A percentile compares a stretch with the other conserved stretches of the same genome.
These are phyloP conservation scores for Ginglymostoma cirratum DNA, from an alignment of 2,113 vertebrate species.

Conservation along the genomic window DNA sequence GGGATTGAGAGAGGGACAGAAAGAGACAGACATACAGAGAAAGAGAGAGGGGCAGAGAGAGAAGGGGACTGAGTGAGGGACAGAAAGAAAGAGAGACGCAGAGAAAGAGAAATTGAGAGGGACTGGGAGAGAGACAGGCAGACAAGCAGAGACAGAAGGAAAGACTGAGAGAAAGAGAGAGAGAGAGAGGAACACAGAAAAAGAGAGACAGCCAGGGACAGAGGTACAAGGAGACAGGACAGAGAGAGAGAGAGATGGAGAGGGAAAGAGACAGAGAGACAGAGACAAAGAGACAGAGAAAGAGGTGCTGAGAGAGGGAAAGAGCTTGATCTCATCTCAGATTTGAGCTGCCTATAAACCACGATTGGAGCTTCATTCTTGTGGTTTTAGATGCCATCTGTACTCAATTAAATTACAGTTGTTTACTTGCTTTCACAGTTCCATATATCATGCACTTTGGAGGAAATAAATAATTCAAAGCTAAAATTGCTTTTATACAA, in stretches of 20 bases:
- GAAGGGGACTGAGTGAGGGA: too few species aligned
- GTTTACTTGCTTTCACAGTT: not conserved
- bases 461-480: constrained; percentile 19
- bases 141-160: too few species aligned
- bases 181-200: too few species aligned
- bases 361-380: not conserved
- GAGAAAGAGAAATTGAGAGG: too few species aligned
- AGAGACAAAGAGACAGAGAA: not conserved
- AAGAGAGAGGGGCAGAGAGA: too few species aligned
- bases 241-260: not conserved
- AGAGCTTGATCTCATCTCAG: not conserved
- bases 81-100: too few species aligned
- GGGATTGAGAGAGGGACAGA: too few species aligned
- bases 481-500: not conserved
- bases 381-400: not conserved
- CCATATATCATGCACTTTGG: not conserved
- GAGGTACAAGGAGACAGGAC: not conserved
- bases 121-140: too few species aligned
- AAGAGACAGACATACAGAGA: too few species aligned
- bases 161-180: too few species aligned
- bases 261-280: not conserved
- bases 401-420: not conserved
- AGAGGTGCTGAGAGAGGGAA: not conserved
- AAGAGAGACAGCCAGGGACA: too few species aligned
- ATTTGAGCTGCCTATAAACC: not conserved